Conservation (phyloP, 2,113 vertebrate genomes). For the Felis chaus region DNA sequence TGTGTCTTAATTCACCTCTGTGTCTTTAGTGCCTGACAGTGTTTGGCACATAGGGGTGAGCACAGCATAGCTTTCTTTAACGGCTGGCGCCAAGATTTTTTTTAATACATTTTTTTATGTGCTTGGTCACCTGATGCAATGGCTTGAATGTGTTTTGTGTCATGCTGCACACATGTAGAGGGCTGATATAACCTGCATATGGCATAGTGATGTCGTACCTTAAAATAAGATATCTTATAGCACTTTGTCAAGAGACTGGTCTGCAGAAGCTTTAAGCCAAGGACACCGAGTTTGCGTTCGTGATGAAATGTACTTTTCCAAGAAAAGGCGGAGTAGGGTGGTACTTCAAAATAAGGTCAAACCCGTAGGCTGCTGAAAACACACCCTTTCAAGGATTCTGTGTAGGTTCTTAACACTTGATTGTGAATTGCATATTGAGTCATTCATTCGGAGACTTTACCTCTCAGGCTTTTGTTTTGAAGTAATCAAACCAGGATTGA, state of each 20-base stretch:
- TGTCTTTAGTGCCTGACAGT: background rate
- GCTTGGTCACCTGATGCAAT: background rate
- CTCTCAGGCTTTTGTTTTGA: conserved; percentile 17
- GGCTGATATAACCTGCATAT: background rate
- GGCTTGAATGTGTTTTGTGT: background rate
- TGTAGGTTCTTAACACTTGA: background rate
- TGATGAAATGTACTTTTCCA: background rate
- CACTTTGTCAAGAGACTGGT: background rate
- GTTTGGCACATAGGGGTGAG: background rate
- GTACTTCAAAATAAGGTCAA: conserved; percentile 7
- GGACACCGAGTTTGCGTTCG: background rate
- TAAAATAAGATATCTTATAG: background rate
- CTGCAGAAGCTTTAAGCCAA: background rate
- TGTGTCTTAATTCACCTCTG: background rate
- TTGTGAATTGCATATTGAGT: background rate
- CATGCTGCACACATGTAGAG: background rate
- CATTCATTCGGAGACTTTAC: background rate
- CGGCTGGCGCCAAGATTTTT: background rate
- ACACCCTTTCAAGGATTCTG: background rate
- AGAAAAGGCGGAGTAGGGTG: background rate
- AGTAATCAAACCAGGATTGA: background rate
- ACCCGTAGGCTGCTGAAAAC: background rate
- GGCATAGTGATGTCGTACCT: background rate
- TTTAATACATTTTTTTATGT: background rate
- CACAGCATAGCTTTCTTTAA: background rate